Percentiles rank a stretch among this genome's conserved stretches.
These are phyloP conservation scores for Apaloderma vittatum DNA, from an alignment of 2,113 vertebrate species.

Conservation along the genomic window DNA sequence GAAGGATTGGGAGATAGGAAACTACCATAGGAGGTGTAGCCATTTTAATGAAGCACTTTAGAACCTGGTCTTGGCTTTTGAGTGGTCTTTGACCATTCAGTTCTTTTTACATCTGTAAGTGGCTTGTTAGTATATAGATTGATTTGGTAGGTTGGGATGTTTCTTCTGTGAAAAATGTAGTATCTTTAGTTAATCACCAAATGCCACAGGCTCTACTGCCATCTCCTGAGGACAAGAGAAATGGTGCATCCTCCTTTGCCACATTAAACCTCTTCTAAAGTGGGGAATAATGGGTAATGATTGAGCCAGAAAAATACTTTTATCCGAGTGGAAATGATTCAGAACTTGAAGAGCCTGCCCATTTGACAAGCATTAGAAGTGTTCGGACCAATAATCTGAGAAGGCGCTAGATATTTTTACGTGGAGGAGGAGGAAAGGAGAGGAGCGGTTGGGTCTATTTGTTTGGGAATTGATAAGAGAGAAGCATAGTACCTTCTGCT, in stretches of 20 bases:
- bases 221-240: conserved; percentile 42
- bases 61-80: background rate
- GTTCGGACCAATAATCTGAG: conserved; percentile 22
- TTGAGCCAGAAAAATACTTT: conserved; percentile 33
- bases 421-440: background rate
- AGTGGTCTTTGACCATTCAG: background rate
- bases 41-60: background rate
- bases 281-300: background rate
- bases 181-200: background rate
- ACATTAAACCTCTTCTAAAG: conserved; percentile 17
- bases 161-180: background rate
- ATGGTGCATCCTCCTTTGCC: background rate
- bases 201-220: conserved; percentile 42
- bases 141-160: background rate
- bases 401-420: background rate
- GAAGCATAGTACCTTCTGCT: background rate
- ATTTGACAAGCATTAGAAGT: conserved; percentile 17
- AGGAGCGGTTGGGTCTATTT: background rate
- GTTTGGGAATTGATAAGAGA: background rate
- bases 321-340: conserved; percentile 11
- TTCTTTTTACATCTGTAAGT: background rate
- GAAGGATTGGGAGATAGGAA: background rate
- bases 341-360: background rate
- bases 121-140: background rate
- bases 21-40: background rate